Conservation (phyloP, 2,797 vertebrate species). For the Rallus crepitans region DNA sequence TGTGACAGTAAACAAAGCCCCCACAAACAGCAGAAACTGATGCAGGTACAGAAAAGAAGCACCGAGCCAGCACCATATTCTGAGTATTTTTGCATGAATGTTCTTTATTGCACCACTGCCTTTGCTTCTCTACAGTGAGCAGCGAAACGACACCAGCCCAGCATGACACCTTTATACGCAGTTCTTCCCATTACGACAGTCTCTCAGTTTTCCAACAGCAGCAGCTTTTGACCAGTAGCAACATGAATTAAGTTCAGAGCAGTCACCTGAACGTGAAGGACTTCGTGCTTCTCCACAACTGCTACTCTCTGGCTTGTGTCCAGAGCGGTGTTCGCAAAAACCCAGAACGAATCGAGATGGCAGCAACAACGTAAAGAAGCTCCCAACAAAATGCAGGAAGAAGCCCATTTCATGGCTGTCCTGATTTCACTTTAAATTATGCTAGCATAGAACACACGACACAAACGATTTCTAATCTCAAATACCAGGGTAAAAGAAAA, state of each 20-base stretch:
- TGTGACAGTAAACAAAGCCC: too few species aligned
- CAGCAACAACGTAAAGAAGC: neutral
- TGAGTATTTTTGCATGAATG: neutral
- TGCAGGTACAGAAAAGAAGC: neutral
- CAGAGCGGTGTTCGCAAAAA: neutral
- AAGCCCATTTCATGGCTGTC: neutral
- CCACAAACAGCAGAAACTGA: neutral
- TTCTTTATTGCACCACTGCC: neutral
- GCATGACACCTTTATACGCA: neutral
- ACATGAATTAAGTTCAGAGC: neutral
- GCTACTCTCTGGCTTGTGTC: neutral
- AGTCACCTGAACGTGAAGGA: neutral
- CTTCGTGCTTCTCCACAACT: rapidly evolving
- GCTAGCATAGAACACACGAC: neutral
- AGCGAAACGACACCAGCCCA: neutral
- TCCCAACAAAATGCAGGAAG: neutral
- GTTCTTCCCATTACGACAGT: neutral
- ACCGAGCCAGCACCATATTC: neutral
- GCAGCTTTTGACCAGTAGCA: neutral
- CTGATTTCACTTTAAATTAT: neutral
- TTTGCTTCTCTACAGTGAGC: neutral
- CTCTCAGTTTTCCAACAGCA: neutral
- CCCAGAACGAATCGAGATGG: neutral
- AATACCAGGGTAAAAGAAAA: neutral
- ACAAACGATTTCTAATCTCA: neutral